These are phyloP conservation scores for Thamnophis sirtalis DNA, from an alignment of 2,113 vertebrate genomes.

Conservation along the genomic window DNA sequence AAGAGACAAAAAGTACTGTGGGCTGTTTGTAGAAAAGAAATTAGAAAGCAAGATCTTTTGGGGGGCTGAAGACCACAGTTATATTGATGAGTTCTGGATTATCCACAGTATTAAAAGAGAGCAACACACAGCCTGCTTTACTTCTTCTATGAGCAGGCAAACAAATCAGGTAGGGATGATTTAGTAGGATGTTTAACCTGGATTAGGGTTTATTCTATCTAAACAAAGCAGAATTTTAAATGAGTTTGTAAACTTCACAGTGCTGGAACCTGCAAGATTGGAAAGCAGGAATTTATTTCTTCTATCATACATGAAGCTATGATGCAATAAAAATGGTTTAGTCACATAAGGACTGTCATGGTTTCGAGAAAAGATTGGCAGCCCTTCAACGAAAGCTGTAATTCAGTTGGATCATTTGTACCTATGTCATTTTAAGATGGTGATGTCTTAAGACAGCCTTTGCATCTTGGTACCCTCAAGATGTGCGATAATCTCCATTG, in stretches of 20 bases:
- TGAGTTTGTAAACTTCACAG: background rate
- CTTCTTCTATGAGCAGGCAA: background rate
- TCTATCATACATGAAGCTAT: background rate
- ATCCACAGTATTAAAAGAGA: background rate
- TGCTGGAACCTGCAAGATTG: background rate
- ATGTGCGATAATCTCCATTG: background rate
- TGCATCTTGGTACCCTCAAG: background rate
- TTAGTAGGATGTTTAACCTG: background rate
- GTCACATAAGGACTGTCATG: background rate
- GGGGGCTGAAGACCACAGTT: background rate
- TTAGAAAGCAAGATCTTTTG: background rate
- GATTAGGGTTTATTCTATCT: background rate
- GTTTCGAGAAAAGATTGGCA: background rate
- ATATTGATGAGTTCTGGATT: background rate
- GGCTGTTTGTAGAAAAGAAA: background rate
- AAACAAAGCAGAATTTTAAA: background rate
- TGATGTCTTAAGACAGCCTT: background rate
- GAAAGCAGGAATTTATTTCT: background rate
- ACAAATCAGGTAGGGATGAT: too few species aligned
- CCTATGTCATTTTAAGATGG: background rate
- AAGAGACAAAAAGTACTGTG: background rate
- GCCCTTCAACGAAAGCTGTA: too few species aligned
- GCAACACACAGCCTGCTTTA: background rate
- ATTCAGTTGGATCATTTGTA: background rate
- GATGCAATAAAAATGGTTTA: background rate